Evolutionary conservation across 2,113 vertebrate species (phyloP), one percentile per base, ranked within the genome.

Genomic region (Mystacornis crossleyi): DNA sequence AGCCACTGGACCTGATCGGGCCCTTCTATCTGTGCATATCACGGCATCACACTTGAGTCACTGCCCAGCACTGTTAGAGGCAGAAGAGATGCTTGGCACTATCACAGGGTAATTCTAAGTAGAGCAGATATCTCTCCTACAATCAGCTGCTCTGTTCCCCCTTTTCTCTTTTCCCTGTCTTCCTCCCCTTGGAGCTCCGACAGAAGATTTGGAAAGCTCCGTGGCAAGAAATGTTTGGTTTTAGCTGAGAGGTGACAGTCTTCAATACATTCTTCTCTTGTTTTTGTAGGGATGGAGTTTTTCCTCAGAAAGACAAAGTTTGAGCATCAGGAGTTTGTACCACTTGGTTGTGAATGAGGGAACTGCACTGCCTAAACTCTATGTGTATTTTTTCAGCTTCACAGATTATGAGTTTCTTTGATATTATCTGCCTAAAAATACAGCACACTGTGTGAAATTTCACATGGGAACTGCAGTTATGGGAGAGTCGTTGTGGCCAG

Each of bases 81-180:
- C 69, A 89, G 31, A 47, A 65, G 31, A 75, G 31, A 14, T 26
- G 16, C 50, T 88, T 83, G 82, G 58, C 26, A 70, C 4, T 31
- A 23, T 92, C 94, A 88, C 3, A 21, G 20, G 8, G 25, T 83
- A 93, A 81, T 75, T 86, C 38, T 82, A 86, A 95, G 42, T 74
- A 79, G 73, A 89, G 34, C 50, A 73, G 90, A 89, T 66, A 31
- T 73, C 19, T 69, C 53, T 65, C 36, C 62, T 62, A 12, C 2
- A 2, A 60, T 60, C n/a, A 82, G 23, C 40, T 21, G 28, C 11
- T 65, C 54, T 9, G 0, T 33, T 8, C 14, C 3, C 18, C 25
- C 11, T 28, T 36, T 81, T 31, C 38, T 88, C 29, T 36, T 78
- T 84, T 73, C 26, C 21, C 36, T 81, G 3, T 10, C 29, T 69